A percentile compares a stretch with the other conserved stretches of the same genome.
phyloP scores from a whole-genome alignment of 2,888 invertebrate genomes.

The Atethmia centrago region DNA sequence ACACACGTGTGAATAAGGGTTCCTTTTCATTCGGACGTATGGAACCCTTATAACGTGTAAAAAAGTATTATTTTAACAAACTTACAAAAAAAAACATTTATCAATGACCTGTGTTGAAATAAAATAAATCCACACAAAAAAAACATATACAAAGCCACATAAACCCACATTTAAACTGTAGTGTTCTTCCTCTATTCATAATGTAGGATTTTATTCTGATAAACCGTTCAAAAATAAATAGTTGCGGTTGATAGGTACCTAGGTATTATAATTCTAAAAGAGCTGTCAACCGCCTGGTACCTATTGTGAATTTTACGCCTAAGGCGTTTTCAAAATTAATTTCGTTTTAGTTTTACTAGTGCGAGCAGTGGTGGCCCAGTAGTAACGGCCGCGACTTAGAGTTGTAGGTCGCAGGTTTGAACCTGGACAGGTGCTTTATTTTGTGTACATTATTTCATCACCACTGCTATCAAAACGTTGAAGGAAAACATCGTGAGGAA shows the following conservation, averaged over 20 bases:
- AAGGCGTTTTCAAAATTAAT: neutral
- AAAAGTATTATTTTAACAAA: neutral
- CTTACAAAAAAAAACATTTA: neutral
- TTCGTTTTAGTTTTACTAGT: neutral
- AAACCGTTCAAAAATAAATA: neutral
- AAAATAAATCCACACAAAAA: conserved; percentile 2
- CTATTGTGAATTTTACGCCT: neutral
- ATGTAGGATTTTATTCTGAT: neutral
- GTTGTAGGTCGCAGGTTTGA: no score
- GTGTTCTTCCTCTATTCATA: neutral
- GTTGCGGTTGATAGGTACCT: neutral
- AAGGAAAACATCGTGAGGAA: no score
- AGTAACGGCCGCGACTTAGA: no score
- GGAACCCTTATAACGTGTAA: no score
- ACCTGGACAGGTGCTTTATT: no score
- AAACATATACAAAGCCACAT: neutral
- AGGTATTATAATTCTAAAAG: no score
- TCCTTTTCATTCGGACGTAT: no score
- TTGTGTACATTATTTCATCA: no score
- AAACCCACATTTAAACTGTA: neutral
- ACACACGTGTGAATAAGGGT: no score
- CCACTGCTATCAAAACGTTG: no score
- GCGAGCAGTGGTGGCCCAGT: no score
- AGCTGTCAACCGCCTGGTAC: no score
- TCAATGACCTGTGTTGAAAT: neutral